Evolutionary conservation across 92 coral and sea anemone genomes (phyloP), one percentile per base, ranked within the genome.

Genomic region (Epizoanthus ramosus): DNA sequence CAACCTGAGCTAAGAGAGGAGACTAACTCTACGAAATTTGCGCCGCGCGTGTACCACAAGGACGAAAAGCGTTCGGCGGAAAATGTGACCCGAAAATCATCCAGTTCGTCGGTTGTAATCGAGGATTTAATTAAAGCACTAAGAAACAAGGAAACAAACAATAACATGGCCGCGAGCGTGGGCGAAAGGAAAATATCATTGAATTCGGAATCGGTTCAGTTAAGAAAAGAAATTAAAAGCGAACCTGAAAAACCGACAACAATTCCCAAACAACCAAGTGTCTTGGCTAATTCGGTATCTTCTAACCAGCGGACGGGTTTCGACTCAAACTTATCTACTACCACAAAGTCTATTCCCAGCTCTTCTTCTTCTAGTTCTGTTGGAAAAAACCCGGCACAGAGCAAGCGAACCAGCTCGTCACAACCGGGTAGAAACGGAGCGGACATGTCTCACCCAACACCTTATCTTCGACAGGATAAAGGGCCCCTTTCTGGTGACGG

Each of bases 91-190:
- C 73, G 8, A 39, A 71, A 72, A 50, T 15, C 58, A 43, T 53
- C 74, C 12, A 71, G 14, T 68, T 74, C 74, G 58, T 67, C 65
- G 33, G 75, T 89, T 13, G 76, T 82, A 12, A 75, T 87, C 5
- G 92, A 93, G 24, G 92, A 91, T 47, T 85, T 88, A 28, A 88
- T 92, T 21, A 71, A 75, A n/a, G 83, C 88, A 10, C 87, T 88
- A n/a, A 84, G 86, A 8, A 88, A 68, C 39, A 80, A 69, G 35
- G 81, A 87, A 13, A 77, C 60, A 23, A 64, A 85, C 45, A 64
- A 61, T 21, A 43, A 47, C 2, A 52, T 28, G 16, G 45, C 28
- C 13, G 31, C 31, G 7, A 71, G 66, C 18, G 35, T 23, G 41
- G 71, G 57, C n/a, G 23, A n/a, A 18, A 41, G 35, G 17, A 61